phyloP scores from a whole-genome alignment of 2,113 vertebrate genomes.

The Pardalotus punctatus region DNA sequence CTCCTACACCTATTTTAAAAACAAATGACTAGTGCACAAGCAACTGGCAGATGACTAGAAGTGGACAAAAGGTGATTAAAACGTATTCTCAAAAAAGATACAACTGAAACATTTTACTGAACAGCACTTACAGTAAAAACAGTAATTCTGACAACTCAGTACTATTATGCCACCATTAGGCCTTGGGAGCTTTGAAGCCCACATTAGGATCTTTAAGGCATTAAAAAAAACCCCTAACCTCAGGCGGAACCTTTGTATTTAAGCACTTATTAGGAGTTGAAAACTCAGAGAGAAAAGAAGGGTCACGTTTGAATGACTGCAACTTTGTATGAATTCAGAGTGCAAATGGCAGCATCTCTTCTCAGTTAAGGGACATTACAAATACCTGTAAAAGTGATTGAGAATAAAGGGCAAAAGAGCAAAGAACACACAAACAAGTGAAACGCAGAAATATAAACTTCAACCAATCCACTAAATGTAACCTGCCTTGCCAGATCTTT shows the following conservation, averaged over 20 bases:
- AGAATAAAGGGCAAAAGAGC: constrained; percentile 50
- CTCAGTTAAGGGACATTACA: background rate
- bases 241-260: background rate
- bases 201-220: background rate
- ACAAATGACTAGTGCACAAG: background rate
- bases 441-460: constrained; percentile 73
- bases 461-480: constrained; percentile 82
- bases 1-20: background rate
- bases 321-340: background rate
- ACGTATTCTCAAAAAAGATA: background rate
- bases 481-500: constrained; percentile 83
- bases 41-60: background rate
- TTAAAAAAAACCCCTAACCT: background rate
- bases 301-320: background rate
- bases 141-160: background rate
- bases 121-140: background rate
- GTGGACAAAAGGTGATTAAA: background rate
- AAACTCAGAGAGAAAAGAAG: background rate
- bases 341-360: background rate
- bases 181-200: background rate
- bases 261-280: background rate
- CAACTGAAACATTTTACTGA: background rate
- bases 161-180: background rate
- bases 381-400: constrained; percentile 12
- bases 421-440: constrained; percentile 40